phyloP scores from a whole-genome alignment of 2,113 vertebrate genomes.

The Prunella himalayana region DNA sequence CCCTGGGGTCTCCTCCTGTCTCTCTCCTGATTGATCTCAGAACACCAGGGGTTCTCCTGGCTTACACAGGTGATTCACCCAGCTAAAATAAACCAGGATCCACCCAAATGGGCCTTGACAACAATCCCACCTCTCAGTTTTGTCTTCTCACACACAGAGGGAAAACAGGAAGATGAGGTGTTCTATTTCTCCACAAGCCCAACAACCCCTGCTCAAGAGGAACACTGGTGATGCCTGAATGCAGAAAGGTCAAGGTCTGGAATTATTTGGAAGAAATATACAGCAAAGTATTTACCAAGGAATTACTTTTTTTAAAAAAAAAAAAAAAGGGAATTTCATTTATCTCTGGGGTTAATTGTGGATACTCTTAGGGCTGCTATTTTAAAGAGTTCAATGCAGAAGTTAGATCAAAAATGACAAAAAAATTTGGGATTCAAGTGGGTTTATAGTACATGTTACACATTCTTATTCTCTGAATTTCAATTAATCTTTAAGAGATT shows the following conservation, averaged over 20 bases:
- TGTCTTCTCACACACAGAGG: neutral
- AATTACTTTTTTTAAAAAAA: neutral
- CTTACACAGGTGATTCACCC: neutral
- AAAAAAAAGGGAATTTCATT: neutral
- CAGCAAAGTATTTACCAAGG: neutral
- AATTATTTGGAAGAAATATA: neutral
- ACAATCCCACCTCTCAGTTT: neutral
- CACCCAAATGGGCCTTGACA: neutral
- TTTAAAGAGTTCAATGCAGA: neutral
- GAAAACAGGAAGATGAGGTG: neutral
- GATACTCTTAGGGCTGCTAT: neutral
- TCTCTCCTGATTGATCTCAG: neutral
- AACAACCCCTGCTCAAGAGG: neutral
- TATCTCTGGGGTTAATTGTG: neutral
- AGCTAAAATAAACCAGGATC: neutral
- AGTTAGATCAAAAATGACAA: neutral
- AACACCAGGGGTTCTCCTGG: neutral
- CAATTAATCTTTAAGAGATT: neutral
- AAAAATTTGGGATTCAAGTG: neutral
- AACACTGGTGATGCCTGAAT: rapidly evolving
- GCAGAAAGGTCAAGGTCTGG: neutral
- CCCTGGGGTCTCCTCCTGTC: neutral
- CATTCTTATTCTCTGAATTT: neutral
- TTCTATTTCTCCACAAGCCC: neutral
- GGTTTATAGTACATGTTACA: neutral